Conservation (phyloP, 2,888 invertebrate genomes). For the Macaria notata region DNA sequence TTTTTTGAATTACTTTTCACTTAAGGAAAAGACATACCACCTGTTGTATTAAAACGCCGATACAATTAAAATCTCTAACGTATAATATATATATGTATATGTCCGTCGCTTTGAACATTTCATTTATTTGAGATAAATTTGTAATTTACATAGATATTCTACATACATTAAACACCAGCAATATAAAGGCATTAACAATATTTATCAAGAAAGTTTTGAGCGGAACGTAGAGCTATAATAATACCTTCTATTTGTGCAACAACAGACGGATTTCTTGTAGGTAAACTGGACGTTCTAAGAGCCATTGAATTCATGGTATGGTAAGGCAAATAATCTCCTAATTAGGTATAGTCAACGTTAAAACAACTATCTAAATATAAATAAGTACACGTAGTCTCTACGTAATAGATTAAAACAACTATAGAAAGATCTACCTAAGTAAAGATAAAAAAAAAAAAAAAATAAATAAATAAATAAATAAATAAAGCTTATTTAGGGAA, state of each 20-base stretch:
- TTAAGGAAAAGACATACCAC: no score
- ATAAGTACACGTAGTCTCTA: conserved; percentile 4
- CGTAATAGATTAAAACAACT: conserved; percentile 1
- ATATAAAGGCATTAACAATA: conserved; percentile 5
- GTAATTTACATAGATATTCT: neutral
- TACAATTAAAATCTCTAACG: no score
- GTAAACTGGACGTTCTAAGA: conserved; percentile 36
- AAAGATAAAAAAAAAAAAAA: no score
- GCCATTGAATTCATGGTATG: conserved; percentile 3
- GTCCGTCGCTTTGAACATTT: neutral
- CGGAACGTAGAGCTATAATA: conserved; percentile 9
- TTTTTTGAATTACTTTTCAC: no score
- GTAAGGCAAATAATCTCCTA: conserved; percentile 4
- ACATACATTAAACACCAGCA: neutral
- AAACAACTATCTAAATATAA: conserved; percentile 4
- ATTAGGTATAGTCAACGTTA: conserved; percentile 6
- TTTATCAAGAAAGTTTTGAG: conserved; percentile 11
- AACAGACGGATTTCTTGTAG: conserved; percentile 39
- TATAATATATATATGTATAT: no score
- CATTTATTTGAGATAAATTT: neutral
- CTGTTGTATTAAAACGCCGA: no score
- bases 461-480: no score
- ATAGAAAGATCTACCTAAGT: conserved; percentile 3
- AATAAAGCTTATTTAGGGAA: neutral
- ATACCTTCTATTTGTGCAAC: conserved; percentile 36